These are phyloP conservation scores for Brachystomella parvula DNA, from an alignment of 1,140 invertebrate genomes.

Conservation along the genomic window DNA sequence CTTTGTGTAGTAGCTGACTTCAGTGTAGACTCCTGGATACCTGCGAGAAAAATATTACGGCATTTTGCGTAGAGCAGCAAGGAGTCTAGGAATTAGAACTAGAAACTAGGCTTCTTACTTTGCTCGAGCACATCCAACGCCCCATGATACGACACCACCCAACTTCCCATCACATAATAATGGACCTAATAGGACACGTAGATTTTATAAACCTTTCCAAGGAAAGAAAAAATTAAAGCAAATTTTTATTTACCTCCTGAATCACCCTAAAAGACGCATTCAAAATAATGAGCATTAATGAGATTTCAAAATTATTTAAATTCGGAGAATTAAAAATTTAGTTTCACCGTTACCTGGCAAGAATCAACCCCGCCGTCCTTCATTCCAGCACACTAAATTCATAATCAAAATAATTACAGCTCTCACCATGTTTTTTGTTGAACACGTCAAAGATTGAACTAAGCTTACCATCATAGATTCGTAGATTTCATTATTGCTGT, in stretches of 20 bases:
- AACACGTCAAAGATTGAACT: too few species aligned
- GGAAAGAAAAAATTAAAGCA: too few species aligned
- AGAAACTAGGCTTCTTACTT: neutral
- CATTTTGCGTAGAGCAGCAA: too few species aligned
- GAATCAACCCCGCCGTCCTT: conserved; percentile 33
- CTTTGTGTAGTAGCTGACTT: conserved; percentile 33
- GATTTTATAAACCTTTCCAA: neutral
- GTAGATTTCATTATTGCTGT: conserved; percentile 33
- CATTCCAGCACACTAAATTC: conserved; percentile 35
- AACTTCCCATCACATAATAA: conserved; percentile 30
- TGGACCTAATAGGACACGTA: conserved; percentile 21
- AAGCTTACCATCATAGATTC: conserved; percentile 26
- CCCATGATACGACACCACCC: conserved; percentile 32
- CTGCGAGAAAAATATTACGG: neutral
- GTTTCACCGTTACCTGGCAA: conserved; percentile 26
- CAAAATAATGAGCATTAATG: neutral
- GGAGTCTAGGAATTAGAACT: conserved; percentile 14
- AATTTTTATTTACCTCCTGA: conserved; percentile 15
- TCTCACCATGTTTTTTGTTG: too few species aligned
- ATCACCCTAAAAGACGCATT: conserved; percentile 9
- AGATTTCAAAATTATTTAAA: conserved; percentile 10
- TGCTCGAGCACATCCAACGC: conserved; percentile 22
- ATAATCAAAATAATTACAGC: too few species aligned
- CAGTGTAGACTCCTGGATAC: conserved; percentile 32
- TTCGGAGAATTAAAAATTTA: neutral